These are phyloP conservation scores for Leptarthrus brevirostris DNA, from an alignment of 2,888 invertebrate genomes.

Conservation along the genomic window DNA sequence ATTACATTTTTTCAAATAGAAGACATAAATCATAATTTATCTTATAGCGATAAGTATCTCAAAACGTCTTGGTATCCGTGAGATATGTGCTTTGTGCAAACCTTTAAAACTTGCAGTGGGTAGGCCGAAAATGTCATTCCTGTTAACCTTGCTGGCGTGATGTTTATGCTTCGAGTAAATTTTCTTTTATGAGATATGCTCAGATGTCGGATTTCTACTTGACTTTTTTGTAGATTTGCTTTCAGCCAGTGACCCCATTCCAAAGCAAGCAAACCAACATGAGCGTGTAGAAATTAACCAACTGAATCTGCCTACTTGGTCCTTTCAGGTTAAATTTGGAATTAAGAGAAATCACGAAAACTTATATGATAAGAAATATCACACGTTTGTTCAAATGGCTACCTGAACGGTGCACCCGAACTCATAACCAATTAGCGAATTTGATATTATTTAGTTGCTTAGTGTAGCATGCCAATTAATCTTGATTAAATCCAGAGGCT, in stretches of 20 bases:
- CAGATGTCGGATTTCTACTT: not conserved
- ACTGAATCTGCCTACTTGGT: no score
- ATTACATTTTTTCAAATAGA: not conserved
- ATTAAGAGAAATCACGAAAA: not conserved
- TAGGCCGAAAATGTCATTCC: constrained; percentile 2
- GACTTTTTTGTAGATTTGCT: not conserved
- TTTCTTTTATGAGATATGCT: not conserved
- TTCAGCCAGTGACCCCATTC: not conserved
- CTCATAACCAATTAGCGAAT: not conserved
- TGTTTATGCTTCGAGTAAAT: not conserved
- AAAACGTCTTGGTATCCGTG: not conserved
- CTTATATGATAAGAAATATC: not conserved
- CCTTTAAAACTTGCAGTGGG: not conserved
- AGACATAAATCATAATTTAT: constrained; percentile 11
- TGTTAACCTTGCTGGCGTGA: constrained; percentile 1
- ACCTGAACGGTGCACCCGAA: not conserved
- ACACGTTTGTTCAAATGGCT: not conserved
- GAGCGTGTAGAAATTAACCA: no score
- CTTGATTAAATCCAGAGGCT: constrained; percentile 7
- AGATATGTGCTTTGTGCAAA: not conserved
- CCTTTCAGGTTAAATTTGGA: no score
- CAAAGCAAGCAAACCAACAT: not conserved
- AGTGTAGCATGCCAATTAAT: constrained; percentile 9
- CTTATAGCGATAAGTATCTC: constrained; percentile 2
- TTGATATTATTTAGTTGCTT: not conserved